Evolutionary conservation across 1,140 invertebrate genomes (phyloP).

Genomic region (Drosophila santomea): DNA sequence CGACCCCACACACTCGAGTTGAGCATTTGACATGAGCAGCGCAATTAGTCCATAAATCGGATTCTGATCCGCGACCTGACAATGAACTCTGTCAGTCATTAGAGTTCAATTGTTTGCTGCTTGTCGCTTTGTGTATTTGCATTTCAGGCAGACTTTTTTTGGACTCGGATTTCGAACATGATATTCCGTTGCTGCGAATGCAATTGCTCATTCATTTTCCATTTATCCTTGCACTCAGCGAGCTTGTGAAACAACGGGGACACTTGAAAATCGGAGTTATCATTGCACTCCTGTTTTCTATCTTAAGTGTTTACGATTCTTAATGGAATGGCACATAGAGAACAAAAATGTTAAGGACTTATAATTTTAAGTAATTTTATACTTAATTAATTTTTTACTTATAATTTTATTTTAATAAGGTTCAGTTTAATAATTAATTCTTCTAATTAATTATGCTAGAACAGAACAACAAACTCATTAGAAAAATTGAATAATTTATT

Average conservation of each 20-base stretch:
- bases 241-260: neutral
- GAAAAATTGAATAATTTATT: too few species aligned
- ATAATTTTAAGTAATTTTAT: too few species aligned
- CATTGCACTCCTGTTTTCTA: too few species aligned
- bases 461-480: too few species aligned
- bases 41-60: constrained; percentile 66
- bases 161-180: constrained; percentile 17
- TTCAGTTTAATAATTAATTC: too few species aligned
- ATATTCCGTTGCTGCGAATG: constrained; percentile 6
- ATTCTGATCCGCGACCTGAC: constrained; percentile 38
- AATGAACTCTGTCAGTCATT: constrained; percentile 55
- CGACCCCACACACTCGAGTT: constrained; percentile 11
- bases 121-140: constrained; percentile 25
- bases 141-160: constrained; percentile 15
- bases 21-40: constrained; percentile 53
- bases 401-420: too few species aligned
- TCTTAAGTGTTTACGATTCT: too few species aligned
- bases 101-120: constrained; percentile 49
- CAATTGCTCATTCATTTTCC: constrained; percentile 19
- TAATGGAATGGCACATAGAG: too few species aligned
- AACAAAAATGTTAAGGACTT: too few species aligned
- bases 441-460: too few species aligned
- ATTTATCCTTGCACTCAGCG: neutral
- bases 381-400: too few species aligned
- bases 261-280: too few species aligned